Evolutionary conservation across 1,140 invertebrate genomes (phyloP), one percentile per base, ranked within the genome.

Genomic region (Orius insidiosus): DNA sequence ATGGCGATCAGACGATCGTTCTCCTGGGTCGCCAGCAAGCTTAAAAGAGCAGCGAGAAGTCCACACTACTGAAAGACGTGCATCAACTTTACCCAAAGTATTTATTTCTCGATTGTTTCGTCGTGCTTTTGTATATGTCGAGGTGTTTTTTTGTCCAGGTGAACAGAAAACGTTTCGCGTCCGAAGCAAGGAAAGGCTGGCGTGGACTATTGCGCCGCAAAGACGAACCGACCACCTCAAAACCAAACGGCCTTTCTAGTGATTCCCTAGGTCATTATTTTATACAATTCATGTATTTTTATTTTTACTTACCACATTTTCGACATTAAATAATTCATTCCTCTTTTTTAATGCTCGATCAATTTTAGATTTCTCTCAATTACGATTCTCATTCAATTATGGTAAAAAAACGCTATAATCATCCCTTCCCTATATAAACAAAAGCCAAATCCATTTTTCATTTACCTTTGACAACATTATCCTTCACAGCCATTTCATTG

Each of bases 111-210:
- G n/a, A 5, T 43, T 24, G 8, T 24, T n/a, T 43, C 38, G 3
- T 15, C 24, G 3, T 5, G 2, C 10, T 40, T 40, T 18, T 18
- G 38, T 40, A n/a, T 43, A n/a, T 43, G 18, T 43, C 41, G 16
- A 19, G 36, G 33, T 37, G 11, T 15, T 43, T 43, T 30, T 13
- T 30, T 30, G 19, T 16, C 15, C 38, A 48, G 46, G 46, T 40
- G 31, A 48, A 48, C 34, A 37, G 41, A 19, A 49, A 44, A 38
- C 41, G 42, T 18, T 45, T 49, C 24, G 47, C 47, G 11, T 49
- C 47, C 10, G 41, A 49, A 34, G 41, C 47, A 14, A 40, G 47
- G 16, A 49, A 49, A 39, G 47, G 47, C 11, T 49, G 47, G 47
- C 47, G 47, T 16, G 47, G 41, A 15, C 47, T 49, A 7, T 33